Percentiles rank a stretch among this genome's conserved stretches.
phyloP scores from a whole-genome alignment of 1,140 invertebrate species.

The Thaumetopoea pityocampa region DNA sequence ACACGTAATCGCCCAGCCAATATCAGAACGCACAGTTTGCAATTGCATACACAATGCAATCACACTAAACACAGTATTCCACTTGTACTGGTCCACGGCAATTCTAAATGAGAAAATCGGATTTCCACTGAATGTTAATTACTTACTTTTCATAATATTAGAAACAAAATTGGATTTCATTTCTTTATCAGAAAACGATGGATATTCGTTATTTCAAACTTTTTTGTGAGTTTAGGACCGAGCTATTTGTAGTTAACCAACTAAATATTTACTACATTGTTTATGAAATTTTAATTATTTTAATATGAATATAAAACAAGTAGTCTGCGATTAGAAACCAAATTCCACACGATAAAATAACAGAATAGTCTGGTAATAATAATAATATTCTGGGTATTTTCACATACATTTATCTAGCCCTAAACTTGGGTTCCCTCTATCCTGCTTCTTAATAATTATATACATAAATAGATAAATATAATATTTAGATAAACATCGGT shows the following conservation, averaged over 20 bases:
- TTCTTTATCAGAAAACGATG: constrained; percentile 1
- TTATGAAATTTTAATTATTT: constrained; percentile 7
- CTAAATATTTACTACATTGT: constrained; percentile 8
- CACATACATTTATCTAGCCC: too few relatives aligned
- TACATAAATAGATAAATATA: too few relatives aligned
- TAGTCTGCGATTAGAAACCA: too few relatives aligned
- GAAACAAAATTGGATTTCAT: constrained; percentile 6
- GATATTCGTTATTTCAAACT: constrained; percentile 10
- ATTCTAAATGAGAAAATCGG: constrained; percentile 24
- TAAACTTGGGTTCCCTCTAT: too few relatives aligned
- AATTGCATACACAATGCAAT: constrained; percentile 35
- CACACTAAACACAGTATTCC: constrained; percentile 32
- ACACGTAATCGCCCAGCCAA: constrained; percentile 17
- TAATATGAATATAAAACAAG: constrained; percentile 2
- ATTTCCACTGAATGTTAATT: constrained; percentile 26
- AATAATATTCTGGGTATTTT: too few relatives aligned
- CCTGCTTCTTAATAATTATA: too few relatives aligned
- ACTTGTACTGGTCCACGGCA: constrained; percentile 26
- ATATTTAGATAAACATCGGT: too few relatives aligned
- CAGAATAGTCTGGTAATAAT: too few relatives aligned
- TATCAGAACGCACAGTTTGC: constrained; percentile 19
- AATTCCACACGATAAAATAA: too few relatives aligned
- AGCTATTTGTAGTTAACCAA: constrained; percentile 12
- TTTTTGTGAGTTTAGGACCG: constrained; percentile 13
- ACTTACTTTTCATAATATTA: constrained; percentile 15